Evolutionary conservation across 2,888 invertebrate species (phyloP), one percentile per base, ranked within the genome.

Genomic region (Pseudoips prasinana): DNA sequence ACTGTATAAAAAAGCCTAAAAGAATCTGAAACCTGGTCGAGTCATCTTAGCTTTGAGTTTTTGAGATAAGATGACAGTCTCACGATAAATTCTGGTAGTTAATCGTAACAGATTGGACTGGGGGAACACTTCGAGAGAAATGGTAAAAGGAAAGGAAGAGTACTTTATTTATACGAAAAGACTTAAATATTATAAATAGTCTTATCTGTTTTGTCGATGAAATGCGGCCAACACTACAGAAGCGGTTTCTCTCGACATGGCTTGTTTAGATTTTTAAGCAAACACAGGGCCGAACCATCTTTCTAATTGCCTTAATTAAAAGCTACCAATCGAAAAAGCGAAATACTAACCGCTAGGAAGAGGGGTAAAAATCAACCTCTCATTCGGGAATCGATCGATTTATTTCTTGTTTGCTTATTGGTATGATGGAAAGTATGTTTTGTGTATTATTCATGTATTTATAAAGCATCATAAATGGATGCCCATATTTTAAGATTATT

Each of bases 251-350:
- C 68, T 59, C 69, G 62, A 48, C 69, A 60, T 58, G 58, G 68
- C 67, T 80, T 86, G 85, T 85, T 86, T 86, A 84, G 83, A 85
- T 86, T 86, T 85, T 86, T 85, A 69, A 76, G 84, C 84, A 86
- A 86, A 86, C 85, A 83, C 59, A 61, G 58, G 53, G 55, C 53
- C 43, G 53, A 63, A 59, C 83, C 79, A 84, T 84, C 79, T 78
- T 82, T 82, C 80, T 86, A 86, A 86, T 86, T 86, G 85, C 65
- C 80, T 86, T 85, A 85, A 86, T 86, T 86, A 85, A 84, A 83
- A 76, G 73, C 78, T 53, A 47, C 64, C 71, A 61, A 73, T 74
- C 60, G 73, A 63, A 67, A 64, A 59, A 65, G 56, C 58, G 59
- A 64, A 58, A 60, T 48, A 53, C 34, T 22, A 10, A 28, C 18